phyloP scores from a whole-genome alignment of 1,140 invertebrate genomes.

The Solenopsis invicta region DNA sequence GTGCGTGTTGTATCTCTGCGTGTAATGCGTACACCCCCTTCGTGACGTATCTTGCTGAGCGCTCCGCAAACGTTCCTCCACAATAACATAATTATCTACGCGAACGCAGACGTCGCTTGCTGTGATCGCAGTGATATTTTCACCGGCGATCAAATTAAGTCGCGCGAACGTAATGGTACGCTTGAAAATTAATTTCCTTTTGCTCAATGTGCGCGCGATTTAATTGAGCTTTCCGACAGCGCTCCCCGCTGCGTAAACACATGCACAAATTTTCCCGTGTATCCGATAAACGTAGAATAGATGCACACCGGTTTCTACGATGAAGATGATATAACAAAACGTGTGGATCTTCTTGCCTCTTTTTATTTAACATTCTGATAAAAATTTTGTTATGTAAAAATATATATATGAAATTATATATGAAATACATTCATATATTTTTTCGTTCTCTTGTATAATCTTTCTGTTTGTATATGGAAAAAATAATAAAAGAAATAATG shows the following conservation, averaged over 20 bases:
- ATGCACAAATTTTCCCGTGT: background rate
- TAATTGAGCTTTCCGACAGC: background rate
- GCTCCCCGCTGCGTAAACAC: background rate
- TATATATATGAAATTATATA: too few species aligned
- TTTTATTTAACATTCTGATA: too few species aligned
- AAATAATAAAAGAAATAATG: too few species aligned
- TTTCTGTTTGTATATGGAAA: too few species aligned
- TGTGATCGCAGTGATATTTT: background rate
- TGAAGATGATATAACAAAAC: background rate
- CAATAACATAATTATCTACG: constrained; percentile 37
- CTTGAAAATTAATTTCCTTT: background rate
- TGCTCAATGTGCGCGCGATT: background rate
- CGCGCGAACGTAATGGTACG: background rate
- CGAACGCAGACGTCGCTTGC: background rate
- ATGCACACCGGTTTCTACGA: background rate
- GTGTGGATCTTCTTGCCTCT: too few species aligned
- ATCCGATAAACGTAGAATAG: background rate
- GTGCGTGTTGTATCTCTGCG: background rate
- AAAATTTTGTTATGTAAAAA: too few species aligned
- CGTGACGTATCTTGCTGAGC: background rate
- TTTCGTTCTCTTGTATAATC: too few species aligned
- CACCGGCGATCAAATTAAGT: background rate
- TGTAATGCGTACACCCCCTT: background rate
- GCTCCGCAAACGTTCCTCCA: background rate
- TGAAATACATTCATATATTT: too few species aligned